Percentiles rank a stretch among this genome's conserved stretches.
These are phyloP conservation scores for Autographa pulchrina DNA, from an alignment of 2,888 invertebrate species.

Conservation along the genomic window DNA sequence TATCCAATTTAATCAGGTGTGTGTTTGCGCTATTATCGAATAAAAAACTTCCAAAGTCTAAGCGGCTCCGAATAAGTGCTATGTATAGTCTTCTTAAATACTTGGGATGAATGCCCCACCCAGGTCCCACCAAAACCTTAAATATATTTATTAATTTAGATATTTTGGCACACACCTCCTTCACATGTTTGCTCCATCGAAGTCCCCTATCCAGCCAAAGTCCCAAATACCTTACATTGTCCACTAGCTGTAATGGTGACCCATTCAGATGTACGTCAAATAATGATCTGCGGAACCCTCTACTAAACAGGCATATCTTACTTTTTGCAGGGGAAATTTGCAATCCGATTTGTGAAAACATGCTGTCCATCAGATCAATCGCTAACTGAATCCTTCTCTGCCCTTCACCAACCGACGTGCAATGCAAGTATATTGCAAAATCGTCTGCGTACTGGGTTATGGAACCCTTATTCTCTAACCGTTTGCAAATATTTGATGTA, in stretches of 20 bases:
- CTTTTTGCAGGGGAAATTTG: slow-evolving; percentile 14
- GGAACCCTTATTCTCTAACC: background rate
- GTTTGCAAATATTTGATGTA: slow-evolving; percentile 10
- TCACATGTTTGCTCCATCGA: slow-evolving; percentile 5
- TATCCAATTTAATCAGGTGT: slow-evolving; percentile 10
- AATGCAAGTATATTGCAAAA: background rate
- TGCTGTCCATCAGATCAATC: background rate
- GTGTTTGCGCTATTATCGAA: background rate
- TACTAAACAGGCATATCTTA: slow-evolving; percentile 19
- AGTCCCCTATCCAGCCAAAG: slow-evolving; percentile 6
- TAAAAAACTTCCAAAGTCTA: background rate
- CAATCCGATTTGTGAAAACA: slow-evolving; percentile 7
- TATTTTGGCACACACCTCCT: slow-evolving; percentile 7
- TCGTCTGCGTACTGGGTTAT: slow-evolving; percentile 16
- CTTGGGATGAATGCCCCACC: background rate
- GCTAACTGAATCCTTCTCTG: slow-evolving; percentile 8
- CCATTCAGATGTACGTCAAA: background rate
- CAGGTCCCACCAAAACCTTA: background rate
- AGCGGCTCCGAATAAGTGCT: background rate
- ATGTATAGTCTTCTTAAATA: background rate
- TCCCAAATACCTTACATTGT: slow-evolving; percentile 8
- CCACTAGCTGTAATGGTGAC: background rate
- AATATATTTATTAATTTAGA: background rate
- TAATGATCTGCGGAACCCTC: background rate
- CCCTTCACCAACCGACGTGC: slow-evolving; percentile 7